A percentile compares a stretch with the other conserved stretches of the same genome.
phyloP scores from a whole-genome alignment of 2,113 vertebrate species.

The Dicrurus megarhynchus region DNA sequence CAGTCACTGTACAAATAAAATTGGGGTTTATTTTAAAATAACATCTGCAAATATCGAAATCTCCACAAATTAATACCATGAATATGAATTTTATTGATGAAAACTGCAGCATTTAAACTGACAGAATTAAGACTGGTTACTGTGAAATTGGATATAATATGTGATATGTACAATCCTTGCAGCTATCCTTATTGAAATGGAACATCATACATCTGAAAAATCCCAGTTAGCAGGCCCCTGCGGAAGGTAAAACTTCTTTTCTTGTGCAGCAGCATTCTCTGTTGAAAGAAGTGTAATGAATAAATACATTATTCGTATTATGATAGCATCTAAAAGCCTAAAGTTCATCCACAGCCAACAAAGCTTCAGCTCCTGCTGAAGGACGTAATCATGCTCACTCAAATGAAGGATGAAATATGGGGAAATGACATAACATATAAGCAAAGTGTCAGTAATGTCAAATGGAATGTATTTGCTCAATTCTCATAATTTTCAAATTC shows the following conservation, averaged over 20 bases:
- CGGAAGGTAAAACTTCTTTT: neutral
- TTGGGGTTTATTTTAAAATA: neutral
- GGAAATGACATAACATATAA: neutral
- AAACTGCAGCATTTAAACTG: neutral
- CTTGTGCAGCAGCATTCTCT: neutral
- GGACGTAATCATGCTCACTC: neutral
- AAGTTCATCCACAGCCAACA: neutral
- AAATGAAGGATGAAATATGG: neutral
- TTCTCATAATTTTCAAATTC: neutral
- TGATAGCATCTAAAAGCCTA: accelerated
- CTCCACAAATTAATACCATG: neutral
- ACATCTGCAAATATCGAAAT: neutral
- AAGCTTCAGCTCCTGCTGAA: neutral
- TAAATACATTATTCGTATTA: neutral
- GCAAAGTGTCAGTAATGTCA: neutral
- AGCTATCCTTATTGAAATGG: neutral
- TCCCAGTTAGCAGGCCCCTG: neutral
- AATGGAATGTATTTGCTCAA: neutral
- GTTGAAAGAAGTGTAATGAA: neutral
- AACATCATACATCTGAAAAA: neutral
- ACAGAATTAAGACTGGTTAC: neutral
- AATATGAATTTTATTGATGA: neutral
- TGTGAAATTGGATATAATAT: neutral
- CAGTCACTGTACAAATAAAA: neutral
- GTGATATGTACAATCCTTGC: neutral